phyloP scores from a whole-genome alignment of 2,113 vertebrate genomes.

The Spea bombifrons region DNA sequence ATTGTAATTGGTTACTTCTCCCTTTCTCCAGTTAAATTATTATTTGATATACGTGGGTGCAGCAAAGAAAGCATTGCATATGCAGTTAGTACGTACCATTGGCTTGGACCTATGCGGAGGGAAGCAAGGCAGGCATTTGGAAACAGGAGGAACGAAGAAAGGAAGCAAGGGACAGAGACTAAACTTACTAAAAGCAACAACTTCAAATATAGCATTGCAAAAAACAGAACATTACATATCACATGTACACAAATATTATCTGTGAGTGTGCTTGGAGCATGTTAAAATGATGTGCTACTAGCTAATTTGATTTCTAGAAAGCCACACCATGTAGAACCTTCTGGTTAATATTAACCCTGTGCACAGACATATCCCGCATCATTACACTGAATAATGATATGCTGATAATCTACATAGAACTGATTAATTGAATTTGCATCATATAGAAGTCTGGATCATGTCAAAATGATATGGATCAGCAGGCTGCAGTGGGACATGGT shows the following conservation, averaged over 20 bases:
- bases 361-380: no score
- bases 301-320: no score
- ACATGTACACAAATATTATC: constrained; percentile 45
- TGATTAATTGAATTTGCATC: no score
- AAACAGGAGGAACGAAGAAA: constrained; percentile 64
- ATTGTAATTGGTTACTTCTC: constrained; percentile 62
- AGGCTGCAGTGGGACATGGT: no score
- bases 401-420: no score
- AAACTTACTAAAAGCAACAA: constrained; percentile 87
- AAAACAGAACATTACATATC: constrained; percentile 50
- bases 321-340: no score
- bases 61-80: constrained; percentile 65
- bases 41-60: constrained; percentile 51
- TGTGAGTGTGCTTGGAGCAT: neutral
- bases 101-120: constrained; percentile 89
- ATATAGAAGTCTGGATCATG: no score
- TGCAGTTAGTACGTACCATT: constrained; percentile 89
- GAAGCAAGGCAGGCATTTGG: constrained; percentile 77
- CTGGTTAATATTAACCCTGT: no score
- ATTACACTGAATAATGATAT: no score
- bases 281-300: neutral
- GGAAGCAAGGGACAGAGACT: constrained; percentile 91
- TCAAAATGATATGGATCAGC: no score
- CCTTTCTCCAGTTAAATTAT: constrained; percentile 59
- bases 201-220: constrained; percentile 42